Evolutionary conservation across 1,140 invertebrate genomes (phyloP), one percentile per base, ranked within the genome.

Genomic region (Archegozetes longisetosus): DNA sequence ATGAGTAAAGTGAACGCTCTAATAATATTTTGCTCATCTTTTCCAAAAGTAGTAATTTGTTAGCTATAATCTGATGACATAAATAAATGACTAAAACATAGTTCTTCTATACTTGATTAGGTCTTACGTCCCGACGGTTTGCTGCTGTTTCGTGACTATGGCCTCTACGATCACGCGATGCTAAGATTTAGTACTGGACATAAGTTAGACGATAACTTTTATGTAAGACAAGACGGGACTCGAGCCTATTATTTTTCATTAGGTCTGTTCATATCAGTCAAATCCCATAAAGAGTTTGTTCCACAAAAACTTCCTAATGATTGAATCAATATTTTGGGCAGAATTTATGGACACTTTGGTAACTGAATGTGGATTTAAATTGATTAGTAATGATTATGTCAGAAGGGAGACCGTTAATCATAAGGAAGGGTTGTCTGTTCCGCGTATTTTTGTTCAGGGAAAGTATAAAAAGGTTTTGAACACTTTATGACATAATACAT

Each of bases 81-180:
- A n/a, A n/a, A n/a, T n/a, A n/a, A n/a, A n/a, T n/a, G n/a, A n/a
- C n/a, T n/a, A n/a, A n/a, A n/a, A n/a, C n/a, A n/a, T n/a, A n/a
- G n/a, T n/a, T n/a, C n/a, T n/a, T n/a, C n/a, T n/a, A n/a, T n/a
- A n/a, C n/a, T n/a, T n/a, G n/a, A 40, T 40, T 66, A 77, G 61
- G 71, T 85, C 6, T 72, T 97, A 0, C 82, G 81, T 62, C 84
- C 82, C 0, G 88, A 84, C 22, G 94, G 92, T 17, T 69, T 86
- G 32, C 69, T 98, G 2, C 71, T 98, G 3, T 90, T 98, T 66
- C 74, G 96, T 66, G 96, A 99, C 75, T 99, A 99, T 74, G 95
- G 92, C 0, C 72, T 92, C n/a, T 91, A 95, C 70, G 96, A 99
- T 73, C 88, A 98, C 83, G 88, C 95, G 2, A 94, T 98, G 72